These are phyloP conservation scores for Chironomus tentans DNA, from an alignment of 2,888 invertebrate species.

Conservation along the genomic window DNA sequence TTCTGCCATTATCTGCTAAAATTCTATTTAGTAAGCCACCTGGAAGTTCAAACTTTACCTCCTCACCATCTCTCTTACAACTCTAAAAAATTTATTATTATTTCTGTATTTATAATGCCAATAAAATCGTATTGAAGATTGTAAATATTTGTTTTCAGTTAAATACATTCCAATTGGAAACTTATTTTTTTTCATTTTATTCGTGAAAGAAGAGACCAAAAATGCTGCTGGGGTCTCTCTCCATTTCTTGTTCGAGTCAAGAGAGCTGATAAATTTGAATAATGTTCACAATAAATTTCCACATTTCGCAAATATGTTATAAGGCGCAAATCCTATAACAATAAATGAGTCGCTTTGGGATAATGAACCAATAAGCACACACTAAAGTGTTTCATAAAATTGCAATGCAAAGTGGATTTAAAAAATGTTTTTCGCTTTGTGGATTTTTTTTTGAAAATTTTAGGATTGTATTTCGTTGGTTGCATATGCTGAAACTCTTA, in stretches of 20 bases:
- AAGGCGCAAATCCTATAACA: background rate
- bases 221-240: background rate
- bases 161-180: background rate
- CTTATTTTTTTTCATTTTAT: background rate
- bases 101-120: background rate
- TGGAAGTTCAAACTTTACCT: too few species aligned
- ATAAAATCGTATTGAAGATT: background rate
- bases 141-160: slow-evolving; percentile 25
- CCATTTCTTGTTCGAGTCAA: background rate
- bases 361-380: background rate
- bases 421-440: background rate
- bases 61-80: background rate
- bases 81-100: background rate
- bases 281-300: slow-evolving; percentile 21
- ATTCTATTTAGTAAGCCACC: too few species aligned
- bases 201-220: background rate
- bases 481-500: too few species aligned
- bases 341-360: background rate
- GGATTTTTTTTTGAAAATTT: background rate
- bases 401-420: background rate
- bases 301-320: background rate
- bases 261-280: slow-evolving; percentile 23
- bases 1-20: too few species aligned
- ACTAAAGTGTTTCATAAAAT: slow-evolving; percentile 9
- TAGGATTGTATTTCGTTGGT: too few species aligned